phyloP scores from a whole-genome alignment of 2,797 vertebrate species.

The Fundulus diaphanus region DNA sequence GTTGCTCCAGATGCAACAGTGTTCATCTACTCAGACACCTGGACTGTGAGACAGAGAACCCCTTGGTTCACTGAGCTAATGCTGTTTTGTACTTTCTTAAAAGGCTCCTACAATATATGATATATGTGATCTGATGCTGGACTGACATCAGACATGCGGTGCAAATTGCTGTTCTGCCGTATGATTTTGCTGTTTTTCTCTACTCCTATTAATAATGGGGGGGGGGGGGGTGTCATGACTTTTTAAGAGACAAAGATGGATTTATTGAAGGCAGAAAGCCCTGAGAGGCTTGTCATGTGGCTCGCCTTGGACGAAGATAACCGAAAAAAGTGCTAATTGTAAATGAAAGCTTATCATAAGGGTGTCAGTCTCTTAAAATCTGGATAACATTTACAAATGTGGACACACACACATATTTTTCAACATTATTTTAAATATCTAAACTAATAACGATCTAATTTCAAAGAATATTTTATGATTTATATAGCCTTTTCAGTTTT shows the following conservation, averaged over 20 bases:
- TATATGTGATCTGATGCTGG: background rate
- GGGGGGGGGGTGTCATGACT: background rate
- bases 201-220: conserved; percentile 1
- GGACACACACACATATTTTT: background rate
- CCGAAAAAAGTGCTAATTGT: conserved; percentile 7
- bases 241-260: conserved; percentile 10
- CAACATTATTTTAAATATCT: no score
- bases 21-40: conserved; percentile 15
- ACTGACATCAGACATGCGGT: conserved; percentile 5
- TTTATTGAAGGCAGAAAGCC: conserved; percentile 13
- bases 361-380: background rate
- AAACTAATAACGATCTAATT: no score
- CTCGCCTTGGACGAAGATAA: conserved; percentile 16
- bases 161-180: background rate
- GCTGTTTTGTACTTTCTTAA: conserved; percentile 2
- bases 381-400: background rate
- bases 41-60: conserved; percentile 23
- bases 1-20: conserved; percentile 18
- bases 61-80: background rate
- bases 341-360: conserved; percentile 6
- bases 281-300: conserved; percentile 13
- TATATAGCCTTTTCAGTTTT: background rate
- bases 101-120: background rate
- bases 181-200: background rate
- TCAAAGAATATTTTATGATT: background rate